Conservation (phyloP, 2,113 vertebrate species). For the Callocephalon fimbriatum region DNA sequence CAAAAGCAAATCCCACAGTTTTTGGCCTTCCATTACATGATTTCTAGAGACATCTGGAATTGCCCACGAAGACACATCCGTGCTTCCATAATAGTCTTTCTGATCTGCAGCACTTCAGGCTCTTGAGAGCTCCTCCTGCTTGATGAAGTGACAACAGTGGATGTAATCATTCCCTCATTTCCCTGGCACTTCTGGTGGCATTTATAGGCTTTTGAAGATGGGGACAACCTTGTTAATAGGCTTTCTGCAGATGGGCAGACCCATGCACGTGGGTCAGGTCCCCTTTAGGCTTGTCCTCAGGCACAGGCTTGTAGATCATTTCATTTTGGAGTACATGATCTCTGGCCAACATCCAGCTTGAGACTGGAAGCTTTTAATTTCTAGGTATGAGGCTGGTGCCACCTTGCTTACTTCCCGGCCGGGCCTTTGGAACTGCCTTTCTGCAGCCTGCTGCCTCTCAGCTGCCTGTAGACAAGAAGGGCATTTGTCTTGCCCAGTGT, state of each 20-base stretch:
- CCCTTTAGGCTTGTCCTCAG: background rate
- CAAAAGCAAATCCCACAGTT: background rate
- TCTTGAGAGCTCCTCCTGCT: background rate
- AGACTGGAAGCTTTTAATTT: background rate
- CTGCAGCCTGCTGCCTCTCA: background rate
- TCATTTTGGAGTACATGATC: background rate
- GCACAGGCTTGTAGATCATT: background rate
- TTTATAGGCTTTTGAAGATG: background rate
- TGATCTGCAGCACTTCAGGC: background rate
- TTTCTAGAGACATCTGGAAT: background rate
- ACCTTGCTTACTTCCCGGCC: background rate
- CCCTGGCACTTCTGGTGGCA: background rate
- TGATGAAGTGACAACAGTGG: background rate
- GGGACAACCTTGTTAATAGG: background rate
- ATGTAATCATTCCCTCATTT: background rate
- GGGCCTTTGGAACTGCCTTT: background rate
- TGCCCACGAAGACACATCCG: fast-evolving
- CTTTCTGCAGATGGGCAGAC: background rate
- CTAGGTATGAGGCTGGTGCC: background rate
- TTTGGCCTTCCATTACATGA: background rate
- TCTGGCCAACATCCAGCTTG: background rate
- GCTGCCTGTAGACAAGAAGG: background rate
- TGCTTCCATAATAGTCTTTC: background rate
- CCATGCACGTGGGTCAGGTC: background rate
- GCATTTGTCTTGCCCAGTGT: background rate